Conservation (phyloP, 2,797 vertebrate species). For the Coccyzus lansbergi region DNA sequence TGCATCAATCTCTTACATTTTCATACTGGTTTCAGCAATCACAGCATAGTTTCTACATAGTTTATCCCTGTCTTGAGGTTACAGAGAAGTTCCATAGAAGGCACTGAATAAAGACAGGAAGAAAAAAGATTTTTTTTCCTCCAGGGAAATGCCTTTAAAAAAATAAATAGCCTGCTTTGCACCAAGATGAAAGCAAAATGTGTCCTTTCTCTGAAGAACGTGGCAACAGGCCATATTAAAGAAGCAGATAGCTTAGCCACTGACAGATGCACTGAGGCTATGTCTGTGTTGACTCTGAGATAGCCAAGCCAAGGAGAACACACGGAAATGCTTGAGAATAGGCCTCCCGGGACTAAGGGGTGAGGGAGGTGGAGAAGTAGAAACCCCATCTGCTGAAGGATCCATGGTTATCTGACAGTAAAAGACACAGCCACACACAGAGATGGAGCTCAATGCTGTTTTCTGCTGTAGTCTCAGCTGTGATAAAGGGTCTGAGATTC, state of each 20-base stretch:
- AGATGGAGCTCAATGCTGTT: not conserved
- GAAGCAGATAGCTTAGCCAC: not conserved
- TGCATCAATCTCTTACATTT: conserved; percentile 1
- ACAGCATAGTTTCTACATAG: not conserved
- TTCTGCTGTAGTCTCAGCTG: not conserved
- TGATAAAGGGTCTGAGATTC: not conserved
- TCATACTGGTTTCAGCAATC: conserved; percentile 12
- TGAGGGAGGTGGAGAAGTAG: no score
- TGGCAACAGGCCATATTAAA: not conserved
- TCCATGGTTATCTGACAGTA: not conserved
- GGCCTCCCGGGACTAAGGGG: not conserved
- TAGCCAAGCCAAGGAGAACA: not conserved
- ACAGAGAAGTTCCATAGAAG: not conserved
- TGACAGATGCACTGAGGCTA: not conserved
- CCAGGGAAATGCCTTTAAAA: not conserved
- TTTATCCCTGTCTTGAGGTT: not conserved
- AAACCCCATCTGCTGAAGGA: not conserved
- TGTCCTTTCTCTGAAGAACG: not conserved
- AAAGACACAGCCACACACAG: not conserved
- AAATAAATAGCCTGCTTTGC: not conserved
- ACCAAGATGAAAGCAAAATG: not conserved
- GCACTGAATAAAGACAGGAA: not conserved
- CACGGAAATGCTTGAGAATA: not conserved
- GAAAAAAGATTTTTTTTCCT: not conserved
- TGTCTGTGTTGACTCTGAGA: not conserved